phyloP scores from a whole-genome alignment of 2,797 vertebrate genomes.

The Tokudaia tokunoshimensis region DNA sequence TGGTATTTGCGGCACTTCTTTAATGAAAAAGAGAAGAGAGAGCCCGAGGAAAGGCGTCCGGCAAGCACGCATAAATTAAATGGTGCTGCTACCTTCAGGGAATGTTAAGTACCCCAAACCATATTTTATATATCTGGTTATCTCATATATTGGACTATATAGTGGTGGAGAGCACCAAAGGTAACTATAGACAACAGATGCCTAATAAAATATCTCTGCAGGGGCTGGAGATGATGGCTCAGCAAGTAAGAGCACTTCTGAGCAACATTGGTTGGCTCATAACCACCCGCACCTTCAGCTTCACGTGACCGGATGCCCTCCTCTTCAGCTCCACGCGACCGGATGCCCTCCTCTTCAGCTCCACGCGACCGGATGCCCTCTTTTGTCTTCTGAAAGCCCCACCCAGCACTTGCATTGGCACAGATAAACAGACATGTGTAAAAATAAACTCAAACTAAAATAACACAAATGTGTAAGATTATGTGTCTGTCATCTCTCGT shows the following conservation, averaged over 20 bases:
- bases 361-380: neutral
- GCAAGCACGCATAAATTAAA: conserved; percentile 63
- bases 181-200: neutral
- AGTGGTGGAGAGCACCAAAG: neutral
- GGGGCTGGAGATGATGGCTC: neutral
- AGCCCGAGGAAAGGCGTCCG: conserved; percentile 27
- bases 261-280: neutral
- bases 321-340: too few relatives aligned
- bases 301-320: too few relatives aligned
- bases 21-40: conserved; percentile 60
- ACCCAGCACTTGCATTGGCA: neutral
- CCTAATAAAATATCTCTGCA: neutral
- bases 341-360: neutral
- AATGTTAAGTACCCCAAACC: conserved; percentile 69
- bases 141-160: neutral
- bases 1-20: conserved; percentile 60
- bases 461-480: neutral
- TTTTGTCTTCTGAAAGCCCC: neutral
- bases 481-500: neutral
- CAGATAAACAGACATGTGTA: neutral
- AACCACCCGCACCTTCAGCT: neutral
- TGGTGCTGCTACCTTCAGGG: conserved; percentile 54
- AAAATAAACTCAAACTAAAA: neutral
- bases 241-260: neutral
- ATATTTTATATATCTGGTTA: conserved; percentile 71